Conservation (phyloP, 2,797 vertebrate species). For the Danio albolineatus region DNA sequence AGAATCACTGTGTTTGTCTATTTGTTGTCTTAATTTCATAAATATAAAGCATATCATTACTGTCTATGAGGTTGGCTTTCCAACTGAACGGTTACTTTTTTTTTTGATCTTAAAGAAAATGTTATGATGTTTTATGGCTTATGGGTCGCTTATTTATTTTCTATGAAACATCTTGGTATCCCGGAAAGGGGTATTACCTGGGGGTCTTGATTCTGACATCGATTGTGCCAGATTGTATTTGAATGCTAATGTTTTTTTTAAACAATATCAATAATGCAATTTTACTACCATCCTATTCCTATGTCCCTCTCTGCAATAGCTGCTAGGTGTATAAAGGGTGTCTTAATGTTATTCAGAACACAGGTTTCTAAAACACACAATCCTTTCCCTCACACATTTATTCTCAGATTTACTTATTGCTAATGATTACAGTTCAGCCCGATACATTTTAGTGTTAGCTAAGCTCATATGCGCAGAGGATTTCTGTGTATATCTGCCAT, state of each 20-base stretch:
- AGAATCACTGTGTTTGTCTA: constrained; percentile 43
- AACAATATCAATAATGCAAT: constrained; percentile 17
- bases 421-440: background rate
- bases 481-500: constrained; percentile 7
- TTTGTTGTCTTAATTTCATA: constrained; percentile 53
- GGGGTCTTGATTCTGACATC: background rate
- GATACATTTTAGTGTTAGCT: background rate
- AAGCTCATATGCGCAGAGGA: background rate
- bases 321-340: constrained; percentile 22
- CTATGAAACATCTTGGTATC: constrained; percentile 8
- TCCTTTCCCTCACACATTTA: background rate
- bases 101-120: background rate
- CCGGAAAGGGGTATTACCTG: constrained; percentile 17
- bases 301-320: constrained; percentile 9
- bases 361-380: background rate
- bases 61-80: constrained; percentile 38
- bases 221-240: background rate
- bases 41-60: constrained; percentile 44
- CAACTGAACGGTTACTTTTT: constrained; percentile 8
- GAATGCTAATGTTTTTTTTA: background rate
- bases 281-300: background rate
- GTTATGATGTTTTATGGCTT: constrained; percentile 35
- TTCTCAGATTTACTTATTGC: background rate
- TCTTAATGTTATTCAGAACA: constrained; percentile 15
- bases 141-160: constrained; percentile 35